Base-by-base conservation (phyloP, 2,888 invertebrate species). In the Ormyrus nitidulus region DNA sequence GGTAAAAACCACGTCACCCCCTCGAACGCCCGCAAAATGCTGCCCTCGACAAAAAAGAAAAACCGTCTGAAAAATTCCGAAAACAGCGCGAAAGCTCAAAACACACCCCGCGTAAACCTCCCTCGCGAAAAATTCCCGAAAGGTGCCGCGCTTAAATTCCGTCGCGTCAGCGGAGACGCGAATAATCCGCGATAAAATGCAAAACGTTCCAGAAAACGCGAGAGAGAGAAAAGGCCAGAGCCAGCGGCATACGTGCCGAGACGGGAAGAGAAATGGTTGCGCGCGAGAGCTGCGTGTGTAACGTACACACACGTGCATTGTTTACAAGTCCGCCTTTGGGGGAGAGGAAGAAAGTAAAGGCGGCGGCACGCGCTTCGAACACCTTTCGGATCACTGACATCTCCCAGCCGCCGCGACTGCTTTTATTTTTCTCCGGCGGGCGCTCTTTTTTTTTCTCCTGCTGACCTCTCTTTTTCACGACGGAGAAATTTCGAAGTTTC, bases 271-370 rank as follows among this genome's bases (percentile, higher is more conserved):
- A 72, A 62, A 72, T 59, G 46, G 34, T 34, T 13, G 6, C 13
- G 0, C 0, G n/a, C 13, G 13, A 5, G n/a, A 9, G n/a, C 34
- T 6, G 8, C 7, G 11, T 44, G 11, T 6, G 6, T 13, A 59
- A 59, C 59, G 13, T 19, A 34, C 61, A 19, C 19, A 48, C 59
- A 19, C 19, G 62, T 11, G 48, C 62, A 78, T 78, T 74, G 73
- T 79, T 79, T 79, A 79, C 73, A 61, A 54, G 62, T n/a, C 11
- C 44, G 10, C 11, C 34, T 34, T 34, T 4, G 34, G 58, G 34
- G 49, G 10, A 64, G 46, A 69, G 74, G 73, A 79, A 79, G 73
- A 79, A 79, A 74, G 73, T 79, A 69, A 73, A 74, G 69, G 46
- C 10, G 46, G 46, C 56, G 61, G 62, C 76, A 48, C 46, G 44